Evolutionary conservation across 2,113 vertebrate genomes (phyloP).

Genomic region (Bubo bubo): DNA sequence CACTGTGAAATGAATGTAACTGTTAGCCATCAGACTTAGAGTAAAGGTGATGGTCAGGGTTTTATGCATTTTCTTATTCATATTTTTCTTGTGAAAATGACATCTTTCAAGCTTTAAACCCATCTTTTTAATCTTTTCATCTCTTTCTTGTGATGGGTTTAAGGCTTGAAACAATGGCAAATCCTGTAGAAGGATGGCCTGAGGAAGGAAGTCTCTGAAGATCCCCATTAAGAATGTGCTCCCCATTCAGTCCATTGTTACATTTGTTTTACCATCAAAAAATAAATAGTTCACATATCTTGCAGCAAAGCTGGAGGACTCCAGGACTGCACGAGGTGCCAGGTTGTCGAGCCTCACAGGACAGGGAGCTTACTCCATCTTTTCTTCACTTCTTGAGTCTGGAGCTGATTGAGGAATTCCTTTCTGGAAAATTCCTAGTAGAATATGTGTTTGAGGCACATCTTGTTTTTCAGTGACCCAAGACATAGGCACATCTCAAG

Average conservation of each 20-base stretch:
- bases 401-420: neutral
- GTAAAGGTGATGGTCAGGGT: neutral
- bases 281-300: accelerated
- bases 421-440: neutral
- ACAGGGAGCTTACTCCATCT: neutral
- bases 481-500: neutral
- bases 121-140: neutral
- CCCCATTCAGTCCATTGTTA: neutral
- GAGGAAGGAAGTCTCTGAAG: neutral
- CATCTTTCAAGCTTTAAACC: neutral
- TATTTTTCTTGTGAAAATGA: neutral
- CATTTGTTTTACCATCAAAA: accelerated
- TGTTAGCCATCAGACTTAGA: neutral
- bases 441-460: neutral
- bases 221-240: neutral
- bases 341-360: neutral
- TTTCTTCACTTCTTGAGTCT: neutral
- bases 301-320: neutral
- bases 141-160: neutral
- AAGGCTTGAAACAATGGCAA: neutral
- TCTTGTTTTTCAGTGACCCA: neutral
- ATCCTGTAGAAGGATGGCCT: neutral
- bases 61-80: neutral
- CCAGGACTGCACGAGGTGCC: neutral
- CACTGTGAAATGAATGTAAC: neutral